Conservation (phyloP, 2,797 vertebrate species). For the Allobates femoralis region DNA sequence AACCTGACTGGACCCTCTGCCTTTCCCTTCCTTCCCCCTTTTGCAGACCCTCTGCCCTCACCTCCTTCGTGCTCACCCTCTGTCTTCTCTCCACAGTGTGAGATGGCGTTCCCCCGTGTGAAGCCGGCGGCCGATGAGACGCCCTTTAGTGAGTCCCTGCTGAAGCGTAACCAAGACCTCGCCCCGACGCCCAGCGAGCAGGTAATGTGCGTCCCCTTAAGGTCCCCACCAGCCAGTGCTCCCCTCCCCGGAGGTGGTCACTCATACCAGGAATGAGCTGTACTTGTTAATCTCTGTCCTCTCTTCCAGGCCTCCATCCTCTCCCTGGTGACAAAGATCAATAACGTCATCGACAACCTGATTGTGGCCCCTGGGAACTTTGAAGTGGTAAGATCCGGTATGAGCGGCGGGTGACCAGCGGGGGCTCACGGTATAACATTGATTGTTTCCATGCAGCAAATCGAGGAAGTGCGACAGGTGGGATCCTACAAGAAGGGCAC, state of each 20-base stretch:
- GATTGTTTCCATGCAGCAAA: constrained; percentile 81
- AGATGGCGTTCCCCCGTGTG: constrained; percentile 96
- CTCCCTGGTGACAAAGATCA: constrained; percentile 97
- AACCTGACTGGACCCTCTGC: too few relatives aligned
- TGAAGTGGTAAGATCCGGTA: constrained; percentile 87
- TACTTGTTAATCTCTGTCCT: too few relatives aligned
- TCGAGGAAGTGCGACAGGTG: constrained; percentile 96
- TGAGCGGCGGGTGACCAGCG: fast-evolving
- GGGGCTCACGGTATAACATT: not conserved
- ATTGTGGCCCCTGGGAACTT: constrained; percentile 96
- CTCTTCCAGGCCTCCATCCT: constrained; percentile 89
- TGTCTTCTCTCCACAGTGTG: constrained; percentile 76
- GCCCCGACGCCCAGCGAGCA: constrained; percentile 90
- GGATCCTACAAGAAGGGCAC: constrained; percentile 99
- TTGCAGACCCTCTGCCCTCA: fast-evolving
- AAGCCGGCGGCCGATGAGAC: constrained; percentile 91
- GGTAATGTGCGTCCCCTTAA: constrained; percentile 70
- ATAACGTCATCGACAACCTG: constrained; percentile 96
- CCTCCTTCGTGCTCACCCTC: not conserved
- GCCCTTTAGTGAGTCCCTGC: constrained; percentile 87
- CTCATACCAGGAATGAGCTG: too few relatives aligned
- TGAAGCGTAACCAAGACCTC: constrained; percentile 96
- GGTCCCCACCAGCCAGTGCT: too few relatives aligned
- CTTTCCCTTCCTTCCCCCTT: too few relatives aligned
- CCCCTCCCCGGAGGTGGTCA: too few relatives aligned